A percentile compares a stretch with the other conserved stretches of the same genome.
phyloP scores from a whole-genome alignment of 2,797 vertebrate genomes.

The Prunella strophiata region DNA sequence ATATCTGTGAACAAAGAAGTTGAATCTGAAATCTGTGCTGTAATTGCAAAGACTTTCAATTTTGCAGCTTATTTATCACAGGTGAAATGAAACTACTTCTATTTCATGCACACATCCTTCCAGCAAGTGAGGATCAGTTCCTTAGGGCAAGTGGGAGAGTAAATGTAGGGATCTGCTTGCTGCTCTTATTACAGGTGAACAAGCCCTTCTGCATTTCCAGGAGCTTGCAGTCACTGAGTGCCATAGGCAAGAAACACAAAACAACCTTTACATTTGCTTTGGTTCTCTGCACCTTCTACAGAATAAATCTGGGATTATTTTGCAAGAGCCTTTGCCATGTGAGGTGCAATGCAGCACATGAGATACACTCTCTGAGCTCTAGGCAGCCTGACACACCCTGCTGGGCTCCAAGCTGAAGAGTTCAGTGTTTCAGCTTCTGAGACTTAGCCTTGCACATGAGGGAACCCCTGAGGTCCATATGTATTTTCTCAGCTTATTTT shows the following conservation, averaged over 20 bases:
- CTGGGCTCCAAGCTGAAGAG: not conserved
- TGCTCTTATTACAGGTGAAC: not conserved
- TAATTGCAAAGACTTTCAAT: not conserved
- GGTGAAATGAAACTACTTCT: not conserved
- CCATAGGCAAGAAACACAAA: not conserved
- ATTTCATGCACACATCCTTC: not conserved
- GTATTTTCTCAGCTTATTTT: not conserved
- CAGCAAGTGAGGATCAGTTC: not conserved
- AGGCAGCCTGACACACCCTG: not conserved
- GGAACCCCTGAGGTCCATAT: not conserved
- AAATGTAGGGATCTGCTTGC: not conserved
- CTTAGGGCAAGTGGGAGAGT: not conserved
- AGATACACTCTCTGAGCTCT: fast-evolving
- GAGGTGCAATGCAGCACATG: not conserved
- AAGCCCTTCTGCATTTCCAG: not conserved
- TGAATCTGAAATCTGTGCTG: not conserved
- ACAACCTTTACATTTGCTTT: not conserved
- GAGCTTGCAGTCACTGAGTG: not conserved
- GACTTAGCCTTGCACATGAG: not conserved
- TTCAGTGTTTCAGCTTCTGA: not conserved
- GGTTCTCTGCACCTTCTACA: not conserved
- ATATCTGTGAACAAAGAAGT: conserved; percentile 76
- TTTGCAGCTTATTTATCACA: not conserved
- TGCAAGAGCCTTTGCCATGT: not conserved
- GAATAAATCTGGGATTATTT: not conserved